Conservation (phyloP, 2,113 vertebrate species). For the Stegastes partitus region DNA sequence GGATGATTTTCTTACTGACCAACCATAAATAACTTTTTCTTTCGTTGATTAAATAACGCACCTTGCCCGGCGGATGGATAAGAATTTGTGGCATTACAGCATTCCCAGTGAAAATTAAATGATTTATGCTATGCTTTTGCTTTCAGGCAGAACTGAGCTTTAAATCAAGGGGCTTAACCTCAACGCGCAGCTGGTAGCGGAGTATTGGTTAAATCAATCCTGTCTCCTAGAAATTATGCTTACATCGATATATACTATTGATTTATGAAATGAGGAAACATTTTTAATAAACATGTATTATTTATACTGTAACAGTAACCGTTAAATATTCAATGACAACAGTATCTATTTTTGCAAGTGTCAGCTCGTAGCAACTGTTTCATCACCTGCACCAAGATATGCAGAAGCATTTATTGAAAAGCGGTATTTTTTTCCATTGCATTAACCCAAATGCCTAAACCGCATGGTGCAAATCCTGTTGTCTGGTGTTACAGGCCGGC, state of each 20-base stretch:
- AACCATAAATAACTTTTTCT: slow-evolving; percentile 27
- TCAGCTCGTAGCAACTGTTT: too few species aligned
- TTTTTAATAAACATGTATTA: too few species aligned
- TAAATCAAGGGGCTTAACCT: not conserved
- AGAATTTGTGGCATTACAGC: not conserved
- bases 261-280: too few species aligned
- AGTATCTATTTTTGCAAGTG: too few species aligned
- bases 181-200: not conserved
- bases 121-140: not conserved
- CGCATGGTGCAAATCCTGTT: too few species aligned
- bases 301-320: too few species aligned
- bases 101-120: slow-evolving; percentile 15
- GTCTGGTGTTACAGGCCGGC: too few species aligned
- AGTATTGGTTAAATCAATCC: not conserved
- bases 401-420: too few species aligned
- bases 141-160: not conserved
- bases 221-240: not conserved
- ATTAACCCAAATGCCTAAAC: not conserved
- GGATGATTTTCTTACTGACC: slow-evolving; percentile 39
- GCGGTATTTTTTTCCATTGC: too few species aligned
- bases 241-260: too few species aligned
- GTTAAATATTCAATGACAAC: too few species aligned
- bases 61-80: not conserved
- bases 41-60: slow-evolving; percentile 16
- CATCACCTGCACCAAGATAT: too few species aligned